Conservation (phyloP, 2,888 invertebrate species). For the Deilephila elpenor region DNA sequence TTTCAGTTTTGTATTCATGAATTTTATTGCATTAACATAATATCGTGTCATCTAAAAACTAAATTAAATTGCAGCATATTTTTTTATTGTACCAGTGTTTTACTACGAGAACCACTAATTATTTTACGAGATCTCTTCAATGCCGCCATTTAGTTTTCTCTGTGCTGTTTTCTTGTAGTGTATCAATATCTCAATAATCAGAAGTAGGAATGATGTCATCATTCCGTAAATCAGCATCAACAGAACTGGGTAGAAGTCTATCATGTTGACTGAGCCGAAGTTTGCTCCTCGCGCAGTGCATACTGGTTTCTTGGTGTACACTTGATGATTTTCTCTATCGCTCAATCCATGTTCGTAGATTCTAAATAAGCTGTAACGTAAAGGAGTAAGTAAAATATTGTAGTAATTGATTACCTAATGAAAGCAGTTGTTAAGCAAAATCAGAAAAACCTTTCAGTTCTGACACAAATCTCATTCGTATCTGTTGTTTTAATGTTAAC, state of each 20-base stretch:
- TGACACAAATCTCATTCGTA: too few species aligned
- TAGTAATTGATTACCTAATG: background rate
- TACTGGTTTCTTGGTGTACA: conserved; percentile 85
- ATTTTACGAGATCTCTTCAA: background rate
- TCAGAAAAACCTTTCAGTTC: too few species aligned
- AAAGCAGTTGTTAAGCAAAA: background rate
- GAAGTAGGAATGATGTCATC: conserved; percentile 54
- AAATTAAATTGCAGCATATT: too few species aligned
- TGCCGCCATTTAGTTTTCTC: too few species aligned
- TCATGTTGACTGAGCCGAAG: conserved; percentile 86
- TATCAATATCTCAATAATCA: conserved; percentile 62
- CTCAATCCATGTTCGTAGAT: conserved; percentile 86
- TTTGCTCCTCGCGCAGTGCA: conserved; percentile 82
- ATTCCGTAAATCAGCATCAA: conserved; percentile 72
- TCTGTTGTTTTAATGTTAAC: too few species aligned
- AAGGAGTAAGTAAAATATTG: conserved; percentile 79
- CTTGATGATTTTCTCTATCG: conserved; percentile 77
- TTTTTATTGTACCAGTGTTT: too few species aligned
- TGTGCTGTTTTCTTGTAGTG: conserved; percentile 37
- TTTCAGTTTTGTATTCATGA: background rate
- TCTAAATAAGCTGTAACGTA: conserved; percentile 74
- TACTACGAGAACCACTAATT: background rate
- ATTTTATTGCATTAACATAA: background rate
- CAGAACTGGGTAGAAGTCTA: conserved; percentile 84
- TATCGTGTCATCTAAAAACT: background rate